A percentile compares a stretch with the other conserved stretches of the same genome.
Evolutionary conservation across 1,140 invertebrate species (phyloP).

Genomic region (Drosophila bipectinata): DNA sequence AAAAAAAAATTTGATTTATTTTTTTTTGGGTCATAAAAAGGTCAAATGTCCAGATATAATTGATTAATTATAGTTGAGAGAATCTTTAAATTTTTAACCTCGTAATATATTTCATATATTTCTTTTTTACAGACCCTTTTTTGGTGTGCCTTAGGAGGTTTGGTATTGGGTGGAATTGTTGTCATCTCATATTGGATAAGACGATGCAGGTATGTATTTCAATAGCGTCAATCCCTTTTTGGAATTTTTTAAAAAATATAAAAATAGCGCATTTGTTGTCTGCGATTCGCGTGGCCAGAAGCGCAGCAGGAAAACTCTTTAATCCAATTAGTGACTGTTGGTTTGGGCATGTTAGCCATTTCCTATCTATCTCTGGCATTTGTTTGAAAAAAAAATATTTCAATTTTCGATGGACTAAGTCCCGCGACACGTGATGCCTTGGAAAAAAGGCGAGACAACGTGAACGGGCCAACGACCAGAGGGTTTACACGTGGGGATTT

Average conservation of each 20-base stretch:
- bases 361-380: slow-evolving; percentile 6
- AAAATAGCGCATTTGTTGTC: slow-evolving; percentile 5
- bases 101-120: background rate
- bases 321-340: slow-evolving; percentile 57
- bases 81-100: background rate
- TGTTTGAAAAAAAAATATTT: slow-evolving; percentile 25
- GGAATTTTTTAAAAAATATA: slow-evolving; percentile 19
- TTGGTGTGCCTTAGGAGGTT: slow-evolving; percentile 83
- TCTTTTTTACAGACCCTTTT: slow-evolving; percentile 65
- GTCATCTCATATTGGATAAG: slow-evolving; percentile 84
- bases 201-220: slow-evolving; percentile 83
- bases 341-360: slow-evolving; percentile 10
- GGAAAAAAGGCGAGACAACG: slow-evolving; percentile 48
- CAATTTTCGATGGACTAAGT: slow-evolving; percentile 52
- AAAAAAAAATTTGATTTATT: background rate
- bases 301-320: slow-evolving; percentile 33
- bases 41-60: slow-evolving; percentile 13
- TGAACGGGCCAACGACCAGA: slow-evolving; percentile 56
- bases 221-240: background rate
- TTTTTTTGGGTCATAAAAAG: background rate
- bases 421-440: slow-evolving; percentile 58
- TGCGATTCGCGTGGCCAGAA: slow-evolving; percentile 26
- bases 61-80: slow-evolving; percentile 14
- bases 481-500: slow-evolving; percentile 50
- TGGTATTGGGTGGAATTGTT: slow-evolving; percentile 81